phyloP scores from a whole-genome alignment of 2,113 vertebrate genomes.

The Rattus norvegicus region DNA sequence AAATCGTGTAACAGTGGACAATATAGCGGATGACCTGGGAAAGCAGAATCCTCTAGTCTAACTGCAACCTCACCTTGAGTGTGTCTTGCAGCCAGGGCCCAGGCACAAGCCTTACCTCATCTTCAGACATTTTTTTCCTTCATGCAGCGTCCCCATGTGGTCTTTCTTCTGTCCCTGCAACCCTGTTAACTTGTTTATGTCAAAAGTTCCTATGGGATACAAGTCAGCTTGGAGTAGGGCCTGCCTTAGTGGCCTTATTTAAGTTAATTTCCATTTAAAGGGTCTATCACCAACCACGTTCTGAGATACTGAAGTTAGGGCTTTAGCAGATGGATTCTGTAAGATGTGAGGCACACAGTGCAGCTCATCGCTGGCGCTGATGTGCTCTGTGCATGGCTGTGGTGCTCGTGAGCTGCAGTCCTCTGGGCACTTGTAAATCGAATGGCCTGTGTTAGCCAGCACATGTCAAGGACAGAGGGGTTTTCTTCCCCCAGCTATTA shows the following conservation, averaged over 20 bases:
- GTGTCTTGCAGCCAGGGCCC: neutral
- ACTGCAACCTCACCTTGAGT: too few species aligned
- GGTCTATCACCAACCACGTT: neutral
- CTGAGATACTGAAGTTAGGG: neutral
- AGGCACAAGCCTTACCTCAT: neutral
- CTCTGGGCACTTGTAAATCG: neutral
- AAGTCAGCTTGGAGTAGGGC: neutral
- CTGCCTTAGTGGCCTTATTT: neutral
- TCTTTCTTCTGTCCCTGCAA: neutral
- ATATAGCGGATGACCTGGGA: neutral
- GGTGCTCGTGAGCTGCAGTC: neutral
- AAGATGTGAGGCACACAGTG: neutral
- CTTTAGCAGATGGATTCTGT: neutral
- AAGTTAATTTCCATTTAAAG: neutral
- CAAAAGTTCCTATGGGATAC: neutral
- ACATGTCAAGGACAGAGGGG: neutral
- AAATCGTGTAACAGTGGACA: rapidly evolving
- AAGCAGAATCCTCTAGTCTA: neutral
- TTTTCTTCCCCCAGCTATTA: neutral
- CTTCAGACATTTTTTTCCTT: neutral
- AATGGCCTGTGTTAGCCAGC: neutral
- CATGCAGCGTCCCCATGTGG: too few species aligned
- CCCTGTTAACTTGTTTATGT: neutral
- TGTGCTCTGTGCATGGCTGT: neutral
- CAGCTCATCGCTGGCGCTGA: too few species aligned